Percentiles rank a stretch among this genome's conserved stretches.
phyloP scores from a whole-genome alignment of 2,888 invertebrate species.

The Meiosimyza decipiens region DNA sequence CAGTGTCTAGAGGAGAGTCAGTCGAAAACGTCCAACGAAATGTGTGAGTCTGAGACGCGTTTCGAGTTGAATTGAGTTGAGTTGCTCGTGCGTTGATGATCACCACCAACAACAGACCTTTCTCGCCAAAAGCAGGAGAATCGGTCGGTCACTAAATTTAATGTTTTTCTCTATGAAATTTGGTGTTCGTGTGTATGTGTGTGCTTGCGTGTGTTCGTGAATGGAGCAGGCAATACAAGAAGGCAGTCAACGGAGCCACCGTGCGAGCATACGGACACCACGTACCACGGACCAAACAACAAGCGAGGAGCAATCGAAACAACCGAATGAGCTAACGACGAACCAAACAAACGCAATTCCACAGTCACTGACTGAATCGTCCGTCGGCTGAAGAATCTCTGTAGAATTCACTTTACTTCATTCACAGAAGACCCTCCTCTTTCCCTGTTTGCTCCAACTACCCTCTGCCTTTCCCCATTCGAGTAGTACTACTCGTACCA shows the following conservation, averaged over 20 bases:
- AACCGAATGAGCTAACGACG: constrained; percentile 55
- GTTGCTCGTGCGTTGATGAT: not conserved
- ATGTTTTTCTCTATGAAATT: not conserved
- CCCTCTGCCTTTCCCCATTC: not conserved
- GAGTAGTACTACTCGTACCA: constrained; percentile 28
- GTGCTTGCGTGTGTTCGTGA: constrained; percentile 24
- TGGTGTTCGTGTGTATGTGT: constrained; percentile 31
- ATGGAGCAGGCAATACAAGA: constrained; percentile 2
- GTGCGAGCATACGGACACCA: constrained; percentile 5
- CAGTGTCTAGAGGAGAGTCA: not conserved
- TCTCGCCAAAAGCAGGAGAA: not conserved
- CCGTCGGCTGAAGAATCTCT: constrained; percentile 22
- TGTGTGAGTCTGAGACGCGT: constrained; percentile 11
- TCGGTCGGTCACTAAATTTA: not conserved
- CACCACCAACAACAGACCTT: not conserved
- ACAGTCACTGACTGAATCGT: constrained; percentile 3
- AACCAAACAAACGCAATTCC: constrained; percentile 30
- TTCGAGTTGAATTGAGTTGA: constrained; percentile 28
- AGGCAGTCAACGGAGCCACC: not conserved
- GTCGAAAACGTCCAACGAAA: not conserved
- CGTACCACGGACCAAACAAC: constrained; percentile 51
- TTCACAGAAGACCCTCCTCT: constrained; percentile 5
- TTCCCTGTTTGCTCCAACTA: not conserved
- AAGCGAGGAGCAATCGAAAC: constrained; percentile 58
- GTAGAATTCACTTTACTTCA: constrained; percentile 24